Evolutionary conservation across 2,888 invertebrate species (phyloP).

Genomic region (Limnephilus rhombicus): DNA sequence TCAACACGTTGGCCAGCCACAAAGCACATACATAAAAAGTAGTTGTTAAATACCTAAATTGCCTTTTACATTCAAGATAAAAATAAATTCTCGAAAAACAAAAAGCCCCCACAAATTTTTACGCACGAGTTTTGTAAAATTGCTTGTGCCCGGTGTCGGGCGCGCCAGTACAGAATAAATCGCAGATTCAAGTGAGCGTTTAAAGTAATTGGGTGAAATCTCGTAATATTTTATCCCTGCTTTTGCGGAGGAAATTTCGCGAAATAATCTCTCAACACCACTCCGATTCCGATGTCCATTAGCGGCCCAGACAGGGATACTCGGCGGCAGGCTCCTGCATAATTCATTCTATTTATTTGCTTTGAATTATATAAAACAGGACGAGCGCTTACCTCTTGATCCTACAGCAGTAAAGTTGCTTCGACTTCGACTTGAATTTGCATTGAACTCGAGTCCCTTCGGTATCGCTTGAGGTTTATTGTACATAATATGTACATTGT

Average conservation of each 20-base stretch:
- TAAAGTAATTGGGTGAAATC: constrained; percentile 19
- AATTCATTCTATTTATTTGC: constrained; percentile 61
- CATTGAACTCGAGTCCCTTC: neutral
- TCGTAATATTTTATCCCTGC: constrained; percentile 37
- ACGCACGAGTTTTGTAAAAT: neutral
- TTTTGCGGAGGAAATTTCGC: constrained; percentile 23
- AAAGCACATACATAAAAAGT: neutral
- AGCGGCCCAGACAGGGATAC: constrained; percentile 48
- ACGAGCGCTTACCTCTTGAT: constrained; percentile 54
- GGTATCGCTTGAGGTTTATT: neutral
- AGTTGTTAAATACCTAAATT: neutral
- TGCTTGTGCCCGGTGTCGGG: neutral
- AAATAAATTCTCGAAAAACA: neutral
- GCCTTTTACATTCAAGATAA: neutral
- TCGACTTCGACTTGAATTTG: neutral
- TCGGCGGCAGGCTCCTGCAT: constrained; percentile 49
- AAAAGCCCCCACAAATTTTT: neutral
- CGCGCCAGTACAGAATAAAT: constrained; percentile 2
- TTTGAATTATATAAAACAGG: constrained; percentile 58
- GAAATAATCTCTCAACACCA: constrained; percentile 54
- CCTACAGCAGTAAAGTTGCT: neutral
- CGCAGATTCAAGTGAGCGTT: constrained; percentile 8
- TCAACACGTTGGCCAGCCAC: neutral
- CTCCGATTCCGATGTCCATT: constrained; percentile 45
- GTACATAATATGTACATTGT: neutral